Evolutionary conservation across 2,888 invertebrate species (phyloP).

Genomic region (Drosophila longiperda): DNA sequence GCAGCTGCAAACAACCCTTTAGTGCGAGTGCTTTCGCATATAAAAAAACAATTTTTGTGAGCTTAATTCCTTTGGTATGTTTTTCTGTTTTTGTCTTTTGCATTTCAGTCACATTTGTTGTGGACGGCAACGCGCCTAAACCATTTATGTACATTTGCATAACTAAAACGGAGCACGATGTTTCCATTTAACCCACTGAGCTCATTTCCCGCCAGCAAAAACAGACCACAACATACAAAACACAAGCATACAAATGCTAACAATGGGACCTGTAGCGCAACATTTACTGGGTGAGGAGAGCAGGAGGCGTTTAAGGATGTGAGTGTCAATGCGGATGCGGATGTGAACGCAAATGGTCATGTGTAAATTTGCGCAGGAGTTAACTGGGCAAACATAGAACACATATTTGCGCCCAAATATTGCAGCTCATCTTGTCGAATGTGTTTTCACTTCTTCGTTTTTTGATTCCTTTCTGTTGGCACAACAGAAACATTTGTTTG

Average conservation of each 20-base stretch:
- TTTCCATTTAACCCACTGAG: conserved; percentile 77
- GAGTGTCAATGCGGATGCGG: background rate
- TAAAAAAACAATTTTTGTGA: conserved; percentile 43
- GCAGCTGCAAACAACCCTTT: conserved; percentile 26
- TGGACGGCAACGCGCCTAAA: conserved; percentile 47
- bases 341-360: conserved; percentile 17
- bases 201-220: conserved; percentile 64
- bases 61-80: conserved; percentile 47
- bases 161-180: conserved; percentile 52
- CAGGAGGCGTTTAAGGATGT: background rate
- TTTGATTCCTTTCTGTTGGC: conserved; percentile 44
- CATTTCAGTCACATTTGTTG: conserved; percentile 57
- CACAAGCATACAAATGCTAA: conserved; percentile 29
- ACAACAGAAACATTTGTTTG: conserved; percentile 76
- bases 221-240: conserved; percentile 37
- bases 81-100: conserved; percentile 32
- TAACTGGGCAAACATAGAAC: conserved; percentile 20
- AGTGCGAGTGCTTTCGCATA: conserved; percentile 29
- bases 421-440: conserved; percentile 27
- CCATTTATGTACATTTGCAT: conserved; percentile 65
- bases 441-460: conserved; percentile 2
- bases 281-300: background rate
- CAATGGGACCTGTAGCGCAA: conserved; percentile 7
- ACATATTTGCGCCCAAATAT: conserved; percentile 16
- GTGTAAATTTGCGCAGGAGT: conserved; percentile 21